phyloP scores from a whole-genome alignment of 2,888 invertebrate genomes.

The Aporophyla lueneburgensis region DNA sequence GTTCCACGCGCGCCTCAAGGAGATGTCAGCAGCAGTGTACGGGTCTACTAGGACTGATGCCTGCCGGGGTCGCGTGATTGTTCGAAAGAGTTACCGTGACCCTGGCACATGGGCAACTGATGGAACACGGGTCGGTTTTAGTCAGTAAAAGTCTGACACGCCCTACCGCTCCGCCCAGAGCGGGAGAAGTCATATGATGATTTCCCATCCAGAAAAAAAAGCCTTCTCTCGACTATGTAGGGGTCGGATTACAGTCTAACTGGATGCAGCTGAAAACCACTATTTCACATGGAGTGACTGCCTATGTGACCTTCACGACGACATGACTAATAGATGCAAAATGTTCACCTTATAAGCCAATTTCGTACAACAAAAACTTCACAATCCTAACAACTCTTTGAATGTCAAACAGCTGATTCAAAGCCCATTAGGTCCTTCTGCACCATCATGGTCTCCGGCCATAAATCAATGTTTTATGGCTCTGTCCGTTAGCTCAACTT shows the following conservation, averaged over 20 bases:
- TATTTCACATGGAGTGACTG: background rate
- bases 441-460: constrained; percentile 3
- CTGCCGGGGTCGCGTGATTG: no score
- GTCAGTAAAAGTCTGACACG: no score
- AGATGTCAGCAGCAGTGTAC: no score
- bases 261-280: no score
- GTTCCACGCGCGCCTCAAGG: no score
- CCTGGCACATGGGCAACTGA: no score
- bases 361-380: background rate
- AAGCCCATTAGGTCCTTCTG: constrained; percentile 28
- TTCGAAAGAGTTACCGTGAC: no score
- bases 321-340: background rate
- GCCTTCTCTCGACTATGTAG: background rate
- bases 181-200: no score
- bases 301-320: background rate
- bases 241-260: background rate
- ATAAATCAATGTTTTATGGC: constrained; percentile 56
- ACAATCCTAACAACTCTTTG: background rate
- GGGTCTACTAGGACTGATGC: no score
- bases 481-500: constrained; percentile 25
- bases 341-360: background rate
- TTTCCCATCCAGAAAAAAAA: no score
- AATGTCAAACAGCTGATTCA: constrained; percentile 42
- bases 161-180: no score
- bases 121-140: no score